A percentile compares a stretch with the other conserved stretches of the same genome.
Evolutionary conservation across 37 sponge, comb jelly and placozoan species (phyloP).

Genomic region (Dysidea cf. avara): DNA sequence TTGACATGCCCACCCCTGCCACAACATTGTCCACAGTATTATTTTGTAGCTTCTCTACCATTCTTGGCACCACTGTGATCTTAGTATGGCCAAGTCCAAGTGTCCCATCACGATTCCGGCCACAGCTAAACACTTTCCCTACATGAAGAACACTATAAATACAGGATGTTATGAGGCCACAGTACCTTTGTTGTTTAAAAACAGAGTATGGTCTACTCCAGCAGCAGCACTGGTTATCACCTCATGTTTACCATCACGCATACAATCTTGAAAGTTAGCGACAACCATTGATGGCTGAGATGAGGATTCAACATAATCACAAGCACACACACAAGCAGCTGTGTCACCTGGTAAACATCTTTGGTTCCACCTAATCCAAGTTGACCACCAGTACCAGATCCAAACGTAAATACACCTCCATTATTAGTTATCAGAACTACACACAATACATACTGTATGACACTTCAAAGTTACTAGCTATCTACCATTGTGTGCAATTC

Average conservation of each 20-base stretch:
- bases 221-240: conserved; percentile 49
- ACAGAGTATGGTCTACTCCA: conserved; percentile 54
- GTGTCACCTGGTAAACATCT: conserved; percentile 38
- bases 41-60: conserved; percentile 47
- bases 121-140: conserved; percentile 61
- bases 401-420: conserved; percentile 62
- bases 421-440: conserved; percentile 49
- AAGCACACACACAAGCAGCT: not conserved
- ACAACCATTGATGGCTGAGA: conserved; percentile 51
- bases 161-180: not conserved
- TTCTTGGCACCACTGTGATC: conserved; percentile 46
- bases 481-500: conserved; percentile 67
- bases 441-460: conserved; percentile 6
- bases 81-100: conserved; percentile 55
- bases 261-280: conserved; percentile 15
- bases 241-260: not conserved
- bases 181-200: conserved; percentile 42
- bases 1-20: conserved; percentile 52
- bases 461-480: not conserved
- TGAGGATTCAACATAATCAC: not conserved
- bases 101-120: conserved; percentile 49
- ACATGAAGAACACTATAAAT: not conserved
- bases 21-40: conserved; percentile 26
- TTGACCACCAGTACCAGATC: conserved; percentile 53
- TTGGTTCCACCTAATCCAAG: conserved; percentile 69